Conservation (phyloP, 2,888 invertebrate genomes). For the Zaprionus obscuricornis region DNA sequence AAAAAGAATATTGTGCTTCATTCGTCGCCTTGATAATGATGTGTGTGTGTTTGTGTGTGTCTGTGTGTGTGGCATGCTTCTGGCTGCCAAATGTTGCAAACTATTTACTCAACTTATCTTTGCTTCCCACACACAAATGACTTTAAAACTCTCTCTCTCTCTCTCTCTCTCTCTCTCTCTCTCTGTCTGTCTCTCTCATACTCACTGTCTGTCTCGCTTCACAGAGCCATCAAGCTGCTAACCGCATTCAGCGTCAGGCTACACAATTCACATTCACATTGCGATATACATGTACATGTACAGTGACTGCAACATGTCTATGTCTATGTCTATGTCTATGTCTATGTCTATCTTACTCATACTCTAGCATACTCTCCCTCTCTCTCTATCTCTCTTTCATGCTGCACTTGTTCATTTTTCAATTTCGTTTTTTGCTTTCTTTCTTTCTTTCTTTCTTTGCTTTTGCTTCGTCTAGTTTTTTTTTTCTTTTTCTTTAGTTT, state of each 20-base stretch:
- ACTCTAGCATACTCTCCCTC: no score
- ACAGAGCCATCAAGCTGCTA: conserved; percentile 8
- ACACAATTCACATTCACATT: conserved; percentile 1
- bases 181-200: neutral
- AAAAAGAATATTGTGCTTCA: no score
- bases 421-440: conserved; percentile 1
- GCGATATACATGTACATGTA: conserved; percentile 17
- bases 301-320: neutral
- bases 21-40: no score
- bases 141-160: no score
- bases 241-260: conserved; percentile 18
- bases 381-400: no score
- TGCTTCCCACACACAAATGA: neutral
- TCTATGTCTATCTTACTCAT: neutral
- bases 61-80: no score
- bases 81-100: conserved; percentile 2
- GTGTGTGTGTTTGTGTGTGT: no score
- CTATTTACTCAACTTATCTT: conserved; percentile 24
- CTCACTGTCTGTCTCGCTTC: neutral
- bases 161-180: neutral
- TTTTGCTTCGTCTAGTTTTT: conserved; percentile 6
- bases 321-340: conserved; percentile 9
- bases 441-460: no score
- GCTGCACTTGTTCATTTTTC: conserved; percentile 47
- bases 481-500: conserved; percentile 31